Base-by-base conservation (phyloP, 2,113 vertebrate species). In the Sylvietta virens region DNA sequence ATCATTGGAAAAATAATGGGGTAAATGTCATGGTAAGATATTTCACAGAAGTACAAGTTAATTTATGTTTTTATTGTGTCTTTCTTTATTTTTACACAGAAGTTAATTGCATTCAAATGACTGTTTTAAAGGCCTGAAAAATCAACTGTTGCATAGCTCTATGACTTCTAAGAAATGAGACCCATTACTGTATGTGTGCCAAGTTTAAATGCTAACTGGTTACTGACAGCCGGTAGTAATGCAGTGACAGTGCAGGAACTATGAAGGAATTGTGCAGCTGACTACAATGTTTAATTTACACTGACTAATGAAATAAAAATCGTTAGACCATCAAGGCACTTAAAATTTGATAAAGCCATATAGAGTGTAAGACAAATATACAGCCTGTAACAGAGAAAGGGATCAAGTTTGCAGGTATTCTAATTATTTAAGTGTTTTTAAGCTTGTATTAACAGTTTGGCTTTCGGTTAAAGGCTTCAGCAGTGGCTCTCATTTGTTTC, bases 121-220 rank as follows among this genome's bases (percentile, higher is more conserved):
- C 74, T 35, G 1, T 92, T 94, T 94, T 78, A 62, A 85, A 50
- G n/a, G 12, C 48, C 69, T 61, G 40, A 53, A 85, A 85, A 93
- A 92, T 76, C 40, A 79, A n/a, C 61, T 80, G 61, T 57, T 94
- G 57, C 9, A 6, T 67, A 82, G 87, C 53, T 81, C 11, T 87
- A 45, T 76, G 78, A 85, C 61, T 76, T 94, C 35, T 72, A 48
- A 67, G 85, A 93, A 95, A 50, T 51, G 11, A 87, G 65, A 76
- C 24, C 12, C 48, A 77, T 54, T 1, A 31, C 71, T 90, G 57
- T 91, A 64, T 0, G 2, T 39, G 7, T 91, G 86, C 77, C 42
- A 93, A 17, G 9, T 92, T 94, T 92, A 61, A 13, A 18, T 92
- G 44, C 82, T 95, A 92, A 94, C 44, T 94, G 71, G 48, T 93